A percentile compares a stretch with the other conserved stretches of the same genome.
These are phyloP conservation scores for Etheostoma spectabile DNA, from an alignment of 2,113 vertebrate species.

Conservation along the genomic window DNA sequence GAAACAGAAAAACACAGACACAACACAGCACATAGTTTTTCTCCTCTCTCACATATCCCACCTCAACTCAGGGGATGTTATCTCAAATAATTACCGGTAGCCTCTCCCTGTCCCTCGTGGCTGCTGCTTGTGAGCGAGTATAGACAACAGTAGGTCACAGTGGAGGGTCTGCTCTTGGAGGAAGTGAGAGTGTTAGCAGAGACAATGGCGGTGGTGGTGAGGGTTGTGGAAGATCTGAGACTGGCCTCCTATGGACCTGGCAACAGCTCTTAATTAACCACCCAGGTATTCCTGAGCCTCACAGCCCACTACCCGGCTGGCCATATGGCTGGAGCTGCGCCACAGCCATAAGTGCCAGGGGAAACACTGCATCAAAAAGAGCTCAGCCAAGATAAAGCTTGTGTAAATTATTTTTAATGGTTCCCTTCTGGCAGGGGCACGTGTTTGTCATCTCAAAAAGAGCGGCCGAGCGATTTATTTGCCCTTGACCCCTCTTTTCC, in stretches of 20 bases:
- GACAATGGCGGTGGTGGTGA: conserved; percentile 36
- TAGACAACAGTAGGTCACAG: conserved; percentile 79
- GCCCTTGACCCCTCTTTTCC: conserved; percentile 82
- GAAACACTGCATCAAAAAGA: conserved; percentile 92
- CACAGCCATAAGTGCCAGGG: conserved; percentile 91
- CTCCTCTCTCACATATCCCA: conserved; percentile 82
- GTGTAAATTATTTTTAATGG: conserved; percentile 99
- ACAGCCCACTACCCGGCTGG: conserved; percentile 88
- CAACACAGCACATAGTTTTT: conserved; percentile 70
- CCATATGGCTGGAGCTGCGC: conserved; percentile 96
- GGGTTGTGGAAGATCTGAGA: conserved; percentile 91
- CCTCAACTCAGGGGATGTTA: conserved; percentile 90
- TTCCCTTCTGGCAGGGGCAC: conserved; percentile 89
- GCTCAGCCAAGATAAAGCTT: conserved; percentile 90
- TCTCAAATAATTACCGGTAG: conserved; percentile 98
- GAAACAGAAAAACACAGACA: conserved; percentile 37
- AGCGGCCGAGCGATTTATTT: conserved; percentile 69
- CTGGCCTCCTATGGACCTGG: conserved; percentile 94
- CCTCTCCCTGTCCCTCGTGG: conserved; percentile 93
- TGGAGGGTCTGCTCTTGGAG: conserved; percentile 69
- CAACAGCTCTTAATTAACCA: conserved; percentile 99
- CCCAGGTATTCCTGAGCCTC: conserved; percentile 95
- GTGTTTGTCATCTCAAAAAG: conserved; percentile 90
- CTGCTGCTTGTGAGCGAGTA: conserved; percentile 86
- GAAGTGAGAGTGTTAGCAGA: conserved; percentile 66